A percentile compares a stretch with the other conserved stretches of the same genome.
phyloP scores from a whole-genome alignment of 1,140 invertebrate species.

The Leguminivora glycinivorella region DNA sequence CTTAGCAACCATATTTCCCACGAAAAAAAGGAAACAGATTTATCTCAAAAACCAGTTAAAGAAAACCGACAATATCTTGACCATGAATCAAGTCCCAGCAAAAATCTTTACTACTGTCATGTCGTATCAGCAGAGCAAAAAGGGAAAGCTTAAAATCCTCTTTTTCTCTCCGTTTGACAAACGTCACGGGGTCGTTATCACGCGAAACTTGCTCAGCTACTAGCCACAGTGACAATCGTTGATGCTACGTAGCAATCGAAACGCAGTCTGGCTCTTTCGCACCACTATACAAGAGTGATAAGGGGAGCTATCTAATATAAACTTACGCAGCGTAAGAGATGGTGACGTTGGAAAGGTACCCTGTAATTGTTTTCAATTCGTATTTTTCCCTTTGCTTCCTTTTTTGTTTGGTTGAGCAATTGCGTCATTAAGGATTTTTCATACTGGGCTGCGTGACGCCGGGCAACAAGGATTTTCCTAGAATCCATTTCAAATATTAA shows the following conservation, averaged over 20 bases:
- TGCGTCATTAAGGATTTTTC: background rate
- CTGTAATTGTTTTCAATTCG: constrained; percentile 23
- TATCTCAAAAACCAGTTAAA: background rate
- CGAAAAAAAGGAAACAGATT: too few relatives aligned
- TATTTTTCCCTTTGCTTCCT: background rate
- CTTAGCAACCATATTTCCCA: too few relatives aligned
- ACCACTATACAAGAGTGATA: too few relatives aligned
- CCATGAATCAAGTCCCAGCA: background rate
- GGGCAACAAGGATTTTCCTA: too few relatives aligned
- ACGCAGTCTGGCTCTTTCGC: too few relatives aligned
- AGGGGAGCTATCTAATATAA: too few relatives aligned
- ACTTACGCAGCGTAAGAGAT: too few relatives aligned
- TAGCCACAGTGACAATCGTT: too few relatives aligned
- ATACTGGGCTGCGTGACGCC: too few relatives aligned
- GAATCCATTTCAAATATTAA: too few relatives aligned
- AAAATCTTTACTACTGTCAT: constrained; percentile 26
- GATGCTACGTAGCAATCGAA: too few relatives aligned
- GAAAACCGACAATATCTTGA: background rate
- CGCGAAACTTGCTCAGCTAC: constrained; percentile 11
- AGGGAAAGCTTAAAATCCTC: constrained; percentile 27
- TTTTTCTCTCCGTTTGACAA: constrained; percentile 21
- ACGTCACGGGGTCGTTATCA: constrained; percentile 17
- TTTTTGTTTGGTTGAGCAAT: background rate
- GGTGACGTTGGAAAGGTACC: too few relatives aligned
- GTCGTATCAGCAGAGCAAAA: constrained; percentile 14